These are phyloP conservation scores for Cepaea hortensis DNA, from an alignment of 2,888 invertebrate genomes.

Conservation along the genomic window DNA sequence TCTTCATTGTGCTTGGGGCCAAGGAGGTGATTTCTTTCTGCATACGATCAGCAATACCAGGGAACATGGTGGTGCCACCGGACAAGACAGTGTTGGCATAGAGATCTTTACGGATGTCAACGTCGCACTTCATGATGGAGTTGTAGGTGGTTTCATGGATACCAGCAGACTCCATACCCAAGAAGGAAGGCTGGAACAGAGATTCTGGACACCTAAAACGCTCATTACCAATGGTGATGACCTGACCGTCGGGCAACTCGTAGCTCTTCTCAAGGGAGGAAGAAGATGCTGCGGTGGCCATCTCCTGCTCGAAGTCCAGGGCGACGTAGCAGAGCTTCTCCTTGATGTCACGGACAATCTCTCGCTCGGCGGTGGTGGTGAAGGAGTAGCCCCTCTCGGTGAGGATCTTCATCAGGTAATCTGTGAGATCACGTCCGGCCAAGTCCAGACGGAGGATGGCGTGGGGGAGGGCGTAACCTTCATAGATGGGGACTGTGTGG, in stretches of 20 bases:
- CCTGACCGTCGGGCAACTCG: slow-evolving; percentile 74
- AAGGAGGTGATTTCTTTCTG: slow-evolving; percentile 46
- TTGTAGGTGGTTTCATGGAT: slow-evolving; percentile 19
- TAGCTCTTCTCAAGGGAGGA: slow-evolving; percentile 78
- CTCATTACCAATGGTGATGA: slow-evolving; percentile 63
- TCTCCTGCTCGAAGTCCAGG: slow-evolving; percentile 70
- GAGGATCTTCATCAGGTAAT: slow-evolving; percentile 64
- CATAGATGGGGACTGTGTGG: slow-evolving; percentile 18
- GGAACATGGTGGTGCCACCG: slow-evolving; percentile 16
- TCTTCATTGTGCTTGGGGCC: slow-evolving; percentile 11
- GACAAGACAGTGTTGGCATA: slow-evolving; percentile 22
- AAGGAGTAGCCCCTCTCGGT: slow-evolving; percentile 74
- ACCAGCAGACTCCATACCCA: slow-evolving; percentile 48
- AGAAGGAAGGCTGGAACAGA: slow-evolving; percentile 71
- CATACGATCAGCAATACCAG: slow-evolving; percentile 19
- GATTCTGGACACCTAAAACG: slow-evolving; percentile 59
- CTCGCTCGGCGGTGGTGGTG: slow-evolving; percentile 86
- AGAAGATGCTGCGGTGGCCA: slow-evolving; percentile 91
- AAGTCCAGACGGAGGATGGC: slow-evolving; percentile 15
- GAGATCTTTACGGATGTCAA: slow-evolving; percentile 18
- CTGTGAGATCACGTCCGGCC: slow-evolving; percentile 20
- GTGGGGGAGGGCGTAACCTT: slow-evolving; percentile 16
- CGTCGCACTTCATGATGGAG: slow-evolving; percentile 27
- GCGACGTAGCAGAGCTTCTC: slow-evolving; percentile 16
- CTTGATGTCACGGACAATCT: slow-evolving; percentile 81